Evolutionary conservation across 2,113 vertebrate genomes (phyloP).

Genomic region (Gobio gobio): DNA sequence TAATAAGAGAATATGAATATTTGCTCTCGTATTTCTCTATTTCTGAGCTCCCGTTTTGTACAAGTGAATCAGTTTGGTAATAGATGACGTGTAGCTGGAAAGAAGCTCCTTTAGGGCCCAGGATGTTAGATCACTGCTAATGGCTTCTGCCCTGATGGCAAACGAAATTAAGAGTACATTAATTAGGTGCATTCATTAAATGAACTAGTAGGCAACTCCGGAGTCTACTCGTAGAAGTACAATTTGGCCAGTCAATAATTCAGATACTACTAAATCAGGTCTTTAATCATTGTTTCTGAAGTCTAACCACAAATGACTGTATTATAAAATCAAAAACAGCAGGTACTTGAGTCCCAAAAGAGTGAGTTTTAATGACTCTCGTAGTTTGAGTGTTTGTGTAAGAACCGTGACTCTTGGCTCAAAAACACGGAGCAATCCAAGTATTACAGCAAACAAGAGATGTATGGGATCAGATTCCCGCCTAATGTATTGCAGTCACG

Average conservation of each 20-base stretch:
- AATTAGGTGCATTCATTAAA: constrained; percentile 56
- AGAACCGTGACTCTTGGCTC: constrained; percentile 28
- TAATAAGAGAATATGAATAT: constrained; percentile 42
- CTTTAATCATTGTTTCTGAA: background rate
- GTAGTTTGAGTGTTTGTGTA: background rate
- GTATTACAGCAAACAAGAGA: constrained; percentile 12
- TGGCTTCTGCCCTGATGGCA: constrained; percentile 56
- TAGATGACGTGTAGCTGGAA: constrained; percentile 40
- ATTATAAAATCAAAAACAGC: constrained; percentile 4
- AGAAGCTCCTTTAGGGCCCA: constrained; percentile 13
- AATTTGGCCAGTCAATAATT: constrained; percentile 21
- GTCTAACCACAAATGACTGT: background rate
- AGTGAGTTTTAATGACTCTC: background rate
- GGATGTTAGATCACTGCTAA: constrained; percentile 54
- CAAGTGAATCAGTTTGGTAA: constrained; percentile 30
- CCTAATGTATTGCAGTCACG: no score
- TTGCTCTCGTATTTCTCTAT: constrained; percentile 26
- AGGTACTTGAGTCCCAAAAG: constrained; percentile 24
- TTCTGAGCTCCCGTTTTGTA: constrained; percentile 11
- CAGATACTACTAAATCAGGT: background rate
- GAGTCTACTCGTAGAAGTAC: constrained; percentile 35
- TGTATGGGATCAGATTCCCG: no score
- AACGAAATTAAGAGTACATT: constrained; percentile 54
- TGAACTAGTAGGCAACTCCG: constrained; percentile 32
- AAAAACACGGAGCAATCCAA: constrained; percentile 21